phyloP scores from a whole-genome alignment of 1,140 invertebrate genomes.

The Aphis craccivora region DNA sequence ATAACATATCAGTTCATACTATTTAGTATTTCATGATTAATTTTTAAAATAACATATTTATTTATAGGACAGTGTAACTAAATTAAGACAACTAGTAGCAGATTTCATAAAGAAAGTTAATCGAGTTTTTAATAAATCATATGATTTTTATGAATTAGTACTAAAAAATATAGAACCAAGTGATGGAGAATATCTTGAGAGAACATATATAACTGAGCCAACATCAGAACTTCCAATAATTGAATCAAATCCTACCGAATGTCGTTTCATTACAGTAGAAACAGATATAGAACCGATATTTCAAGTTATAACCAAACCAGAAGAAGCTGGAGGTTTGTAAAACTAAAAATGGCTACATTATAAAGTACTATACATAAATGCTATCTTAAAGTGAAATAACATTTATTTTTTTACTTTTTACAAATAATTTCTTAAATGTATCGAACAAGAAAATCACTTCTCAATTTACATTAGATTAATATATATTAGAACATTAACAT shows the following conservation, averaged over 20 bases:
- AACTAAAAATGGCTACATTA: not conserved
- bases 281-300: not conserved
- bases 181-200: not conserved
- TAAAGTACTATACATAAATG: not conserved
- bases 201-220: slow-evolving; percentile 8
- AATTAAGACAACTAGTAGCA: not conserved
- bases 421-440: not conserved
- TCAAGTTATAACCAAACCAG: slow-evolving; percentile 28
- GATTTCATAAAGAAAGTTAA: slow-evolving; percentile 18
- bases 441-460: not conserved
- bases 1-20: not conserved
- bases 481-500: not conserved
- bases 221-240: not conserved
- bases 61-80: not conserved
- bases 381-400: no score
- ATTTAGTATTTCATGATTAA: not conserved
- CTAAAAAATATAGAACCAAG: not conserved
- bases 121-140: not conserved
- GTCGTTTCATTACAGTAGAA: not conserved
- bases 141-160: not conserved
- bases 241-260: not conserved
- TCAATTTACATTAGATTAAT: not conserved
- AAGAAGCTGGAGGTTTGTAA: slow-evolving; percentile 55
- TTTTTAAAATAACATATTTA: not conserved
- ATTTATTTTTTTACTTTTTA: not conserved